Evolutionary conservation across 2,888 invertebrate genomes (phyloP).

Genomic region (Osmoderma eremita): DNA sequence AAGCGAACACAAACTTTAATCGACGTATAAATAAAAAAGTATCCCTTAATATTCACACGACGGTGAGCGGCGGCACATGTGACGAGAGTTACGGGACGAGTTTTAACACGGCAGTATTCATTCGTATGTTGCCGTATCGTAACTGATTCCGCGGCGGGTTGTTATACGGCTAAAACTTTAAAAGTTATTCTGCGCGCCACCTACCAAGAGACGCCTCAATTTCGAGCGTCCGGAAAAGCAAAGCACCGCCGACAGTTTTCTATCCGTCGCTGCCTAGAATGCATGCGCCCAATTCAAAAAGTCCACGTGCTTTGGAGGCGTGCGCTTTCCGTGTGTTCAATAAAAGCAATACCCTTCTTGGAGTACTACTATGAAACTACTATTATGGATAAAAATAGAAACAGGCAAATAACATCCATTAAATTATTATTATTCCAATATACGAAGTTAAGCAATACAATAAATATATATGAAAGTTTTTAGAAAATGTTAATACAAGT

Average conservation of each 20-base stretch:
- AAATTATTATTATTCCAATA: no score
- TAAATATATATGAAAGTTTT: no score
- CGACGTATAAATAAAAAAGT: slow-evolving; percentile 39
- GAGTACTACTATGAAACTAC: not conserved
- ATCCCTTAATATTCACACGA: slow-evolving; percentile 28
- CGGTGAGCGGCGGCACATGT: slow-evolving; percentile 40
- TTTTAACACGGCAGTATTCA: slow-evolving; percentile 40
- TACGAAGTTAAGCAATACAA: no score
- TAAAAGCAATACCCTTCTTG: slow-evolving; percentile 10
- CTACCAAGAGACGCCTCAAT: slow-evolving; percentile 37
- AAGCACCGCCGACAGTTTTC: slow-evolving; percentile 29
- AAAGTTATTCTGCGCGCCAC: slow-evolving; percentile 35
- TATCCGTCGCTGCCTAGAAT: not conserved
- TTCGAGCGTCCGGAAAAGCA: slow-evolving; percentile 23
- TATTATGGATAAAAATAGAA: not conserved
- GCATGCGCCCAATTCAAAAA: slow-evolving; percentile 36
- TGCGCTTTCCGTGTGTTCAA: not conserved
- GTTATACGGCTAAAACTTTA: slow-evolving; percentile 33
- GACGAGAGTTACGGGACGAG: slow-evolving; percentile 37
- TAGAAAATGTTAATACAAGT: no score
- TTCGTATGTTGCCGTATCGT: slow-evolving; percentile 37
- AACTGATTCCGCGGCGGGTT: slow-evolving; percentile 36
- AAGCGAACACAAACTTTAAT: slow-evolving; percentile 38
- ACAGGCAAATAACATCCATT: no score
- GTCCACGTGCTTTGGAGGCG: slow-evolving; percentile 35